These are phyloP conservation scores for Dipodomys spectabilis DNA, from an alignment of 2,113 vertebrate genomes.

Conservation along the genomic window DNA sequence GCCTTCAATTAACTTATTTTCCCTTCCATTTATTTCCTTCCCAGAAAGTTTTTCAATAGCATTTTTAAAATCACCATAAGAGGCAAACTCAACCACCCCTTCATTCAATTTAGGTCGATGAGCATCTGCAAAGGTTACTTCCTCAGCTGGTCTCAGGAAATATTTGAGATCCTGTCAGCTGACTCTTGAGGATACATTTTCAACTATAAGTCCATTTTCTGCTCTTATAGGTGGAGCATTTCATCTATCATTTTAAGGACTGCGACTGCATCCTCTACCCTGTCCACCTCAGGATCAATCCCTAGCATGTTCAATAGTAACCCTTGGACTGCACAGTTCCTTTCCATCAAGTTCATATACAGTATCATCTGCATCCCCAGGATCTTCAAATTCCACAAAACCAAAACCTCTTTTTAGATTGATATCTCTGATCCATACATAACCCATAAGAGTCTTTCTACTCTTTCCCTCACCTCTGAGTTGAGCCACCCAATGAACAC, in stretches of 20 bases:
- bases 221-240: conserved; percentile 96
- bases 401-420: conserved; percentile 97
- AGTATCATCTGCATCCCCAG: conserved; percentile 96
- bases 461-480: conserved; percentile 95
- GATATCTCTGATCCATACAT: conserved; percentile 95
- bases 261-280: conserved; percentile 91
- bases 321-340: conserved; percentile 96
- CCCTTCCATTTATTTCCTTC: conserved; percentile 98
- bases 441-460: conserved; percentile 98
- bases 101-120: conserved; percentile 97
- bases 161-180: conserved; percentile 99
- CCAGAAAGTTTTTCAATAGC: conserved; percentile 97
- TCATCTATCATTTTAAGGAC: conserved; percentile 94
- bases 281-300: conserved; percentile 92
- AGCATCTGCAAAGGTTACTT: conserved; percentile 98
- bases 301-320: conserved; percentile 97
- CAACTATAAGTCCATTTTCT: conserved; percentile 97
- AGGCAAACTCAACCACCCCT: conserved; percentile 98
- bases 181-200: conserved; percentile 96
- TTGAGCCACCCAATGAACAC: conserved; percentile 97
- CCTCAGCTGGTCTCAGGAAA: conserved; percentile 99
- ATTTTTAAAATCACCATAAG: conserved; percentile 97
- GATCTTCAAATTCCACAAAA: conserved; percentile 98
- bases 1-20: conserved; percentile 98
- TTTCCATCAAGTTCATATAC: conserved; percentile 98